Evolutionary conservation across 2,113 vertebrate genomes (phyloP).

Genomic region (Odobenus rosmarus): DNA sequence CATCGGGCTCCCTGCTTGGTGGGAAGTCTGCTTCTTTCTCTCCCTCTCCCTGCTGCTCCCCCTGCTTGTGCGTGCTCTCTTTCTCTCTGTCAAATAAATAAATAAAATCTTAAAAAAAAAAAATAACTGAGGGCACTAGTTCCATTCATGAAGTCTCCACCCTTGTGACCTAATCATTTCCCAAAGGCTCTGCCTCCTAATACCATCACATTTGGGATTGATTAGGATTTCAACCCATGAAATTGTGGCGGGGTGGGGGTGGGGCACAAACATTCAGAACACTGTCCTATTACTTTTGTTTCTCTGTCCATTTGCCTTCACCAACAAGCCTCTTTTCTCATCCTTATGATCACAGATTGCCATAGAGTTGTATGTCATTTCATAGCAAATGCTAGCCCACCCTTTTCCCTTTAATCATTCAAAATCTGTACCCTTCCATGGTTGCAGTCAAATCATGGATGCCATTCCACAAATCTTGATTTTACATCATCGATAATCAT

Average conservation of each 20-base stretch:
- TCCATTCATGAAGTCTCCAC: not conserved
- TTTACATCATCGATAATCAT: not conserved
- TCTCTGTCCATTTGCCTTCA: not conserved
- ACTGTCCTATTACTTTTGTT: not conserved
- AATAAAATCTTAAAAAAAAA: too few relatives aligned
- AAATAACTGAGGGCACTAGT: not conserved
- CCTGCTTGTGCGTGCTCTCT: too few relatives aligned
- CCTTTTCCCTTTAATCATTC: not conserved
- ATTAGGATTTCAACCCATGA: not conserved
- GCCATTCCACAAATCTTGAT: not conserved
- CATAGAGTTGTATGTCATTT: not conserved
- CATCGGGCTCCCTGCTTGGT: too few relatives aligned
- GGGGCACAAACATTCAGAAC: not conserved
- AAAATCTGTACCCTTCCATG: not conserved
- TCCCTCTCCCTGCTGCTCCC: too few relatives aligned
- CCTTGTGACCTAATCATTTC: not conserved
- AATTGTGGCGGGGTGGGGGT: not conserved
- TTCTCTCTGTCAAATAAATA: too few relatives aligned
- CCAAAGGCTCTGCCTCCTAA: not conserved
- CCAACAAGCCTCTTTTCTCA: not conserved
- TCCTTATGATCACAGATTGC: not conserved
- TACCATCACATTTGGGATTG: not conserved
- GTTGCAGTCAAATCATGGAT: not conserved
- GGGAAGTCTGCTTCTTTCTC: too few relatives aligned
- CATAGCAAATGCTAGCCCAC: not conserved